Percentiles rank a stretch among this genome's conserved stretches.
phyloP scores from a whole-genome alignment of 2,888 invertebrate genomes.

The Horisme vitalbata region DNA sequence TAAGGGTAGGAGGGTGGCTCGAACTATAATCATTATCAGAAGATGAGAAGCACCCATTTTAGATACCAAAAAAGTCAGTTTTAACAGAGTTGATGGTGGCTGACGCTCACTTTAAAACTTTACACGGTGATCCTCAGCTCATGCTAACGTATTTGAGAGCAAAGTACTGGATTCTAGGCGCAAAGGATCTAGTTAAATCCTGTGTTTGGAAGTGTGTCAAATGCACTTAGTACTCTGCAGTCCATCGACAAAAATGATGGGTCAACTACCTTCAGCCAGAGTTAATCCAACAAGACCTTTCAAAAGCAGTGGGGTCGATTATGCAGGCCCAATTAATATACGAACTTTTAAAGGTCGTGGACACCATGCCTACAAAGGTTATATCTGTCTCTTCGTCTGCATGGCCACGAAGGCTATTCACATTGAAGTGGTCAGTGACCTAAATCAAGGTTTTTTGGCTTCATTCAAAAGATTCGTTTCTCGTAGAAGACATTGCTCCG shows the following conservation, averaged over 20 bases:
- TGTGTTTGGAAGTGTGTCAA: slow-evolving; percentile 22
- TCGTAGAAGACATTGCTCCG: slow-evolving; percentile 26
- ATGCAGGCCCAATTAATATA: slow-evolving; percentile 29
- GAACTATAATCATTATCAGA: too few species aligned
- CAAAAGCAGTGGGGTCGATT: slow-evolving; percentile 29
- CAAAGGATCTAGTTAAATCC: slow-evolving; percentile 11
- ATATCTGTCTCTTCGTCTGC: slow-evolving; percentile 18
- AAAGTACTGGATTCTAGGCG: slow-evolving; percentile 29
- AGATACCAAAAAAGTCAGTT: too few species aligned
- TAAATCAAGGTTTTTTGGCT: slow-evolving; percentile 37
- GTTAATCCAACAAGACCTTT: slow-evolving; percentile 27
- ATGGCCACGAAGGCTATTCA: slow-evolving; percentile 39
- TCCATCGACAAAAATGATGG: slow-evolving; percentile 23
- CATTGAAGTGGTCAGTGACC: slow-evolving; percentile 40
- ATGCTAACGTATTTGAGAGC: not conserved
- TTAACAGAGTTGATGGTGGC: slow-evolving; percentile 9
- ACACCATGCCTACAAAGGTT: slow-evolving; percentile 21
- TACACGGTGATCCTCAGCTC: too few species aligned
- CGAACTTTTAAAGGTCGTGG: slow-evolving; percentile 27
- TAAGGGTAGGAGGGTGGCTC: too few species aligned
- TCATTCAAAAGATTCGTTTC: slow-evolving; percentile 33
- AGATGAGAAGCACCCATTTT: too few species aligned
- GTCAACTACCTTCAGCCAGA: slow-evolving; percentile 26
- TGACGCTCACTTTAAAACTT: too few species aligned
- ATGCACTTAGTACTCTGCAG: slow-evolving; percentile 20